These are phyloP conservation scores for Platalea minor DNA, from an alignment of 2,797 vertebrate genomes.

Conservation along the genomic window DNA sequence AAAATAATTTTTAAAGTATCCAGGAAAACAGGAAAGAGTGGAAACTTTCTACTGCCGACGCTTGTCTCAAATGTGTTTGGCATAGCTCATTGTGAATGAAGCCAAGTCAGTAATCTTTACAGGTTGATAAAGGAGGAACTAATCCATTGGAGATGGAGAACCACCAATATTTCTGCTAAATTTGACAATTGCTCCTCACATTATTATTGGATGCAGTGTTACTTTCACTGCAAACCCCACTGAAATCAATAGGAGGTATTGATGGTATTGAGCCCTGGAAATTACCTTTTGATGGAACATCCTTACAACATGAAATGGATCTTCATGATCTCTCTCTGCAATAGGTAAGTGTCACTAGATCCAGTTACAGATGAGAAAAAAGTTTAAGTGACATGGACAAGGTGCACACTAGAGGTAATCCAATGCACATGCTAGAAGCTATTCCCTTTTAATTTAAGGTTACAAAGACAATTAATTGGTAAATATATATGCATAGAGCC, in stretches of 20 bases:
- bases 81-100: background rate
- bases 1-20: background rate
- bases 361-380: conserved; percentile 13
- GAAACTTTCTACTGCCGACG: conserved; percentile 25
- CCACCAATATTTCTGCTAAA: conserved; percentile 5
- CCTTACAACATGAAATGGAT: conserved; percentile 13
- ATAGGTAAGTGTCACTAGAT: background rate
- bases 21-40: background rate
- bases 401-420: background rate
- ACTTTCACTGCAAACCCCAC: background rate
- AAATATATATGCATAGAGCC: background rate
- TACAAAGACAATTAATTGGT: background rate
- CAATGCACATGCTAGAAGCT: background rate
- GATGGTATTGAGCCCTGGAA: background rate
- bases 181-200: background rate
- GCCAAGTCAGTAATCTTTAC: background rate
- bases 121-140: background rate
- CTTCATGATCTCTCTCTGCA: background rate
- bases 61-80: background rate
- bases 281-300: background rate
- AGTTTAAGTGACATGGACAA: background rate
- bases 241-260: conserved; percentile 27
- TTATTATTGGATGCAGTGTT: background rate
- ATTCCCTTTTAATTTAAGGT: background rate
- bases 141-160: background rate